Evolutionary conservation across 2,888 invertebrate species (phyloP), one percentile per base, ranked within the genome.

Genomic region (Spisula subtruncata): DNA sequence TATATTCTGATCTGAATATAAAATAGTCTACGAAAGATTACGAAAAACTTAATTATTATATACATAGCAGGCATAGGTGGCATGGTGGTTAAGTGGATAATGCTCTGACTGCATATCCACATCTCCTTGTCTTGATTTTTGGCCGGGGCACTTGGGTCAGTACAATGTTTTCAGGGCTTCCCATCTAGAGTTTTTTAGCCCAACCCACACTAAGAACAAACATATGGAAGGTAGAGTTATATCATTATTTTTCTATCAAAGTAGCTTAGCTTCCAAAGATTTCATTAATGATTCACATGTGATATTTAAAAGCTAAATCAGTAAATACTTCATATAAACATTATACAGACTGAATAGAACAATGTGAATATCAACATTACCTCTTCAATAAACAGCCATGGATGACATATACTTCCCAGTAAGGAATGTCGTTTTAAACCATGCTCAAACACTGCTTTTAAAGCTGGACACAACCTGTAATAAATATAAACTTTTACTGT

Each of bases 321-420:
- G 16, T 14, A 16, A 51, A 16, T 16, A 51, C 25, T 66, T 66
- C 8, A 25, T 66, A 25, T n/a, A 56, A n/a, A n/a, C 60, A 18
- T 20, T 18, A 0, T 60, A n/a, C n/a, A n/a, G n/a, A n/a, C n/a
- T n/a, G n/a, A n/a, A 18, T 56, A 56, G 56, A 56, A n/a, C 56
- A 56, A 18, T 18, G n/a, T 20, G n/a, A 20, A 56, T 4, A 56
- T 51, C 18, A 29, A 46, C 6, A 46, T 81, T 86, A 97, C 97
- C 97, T 99, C 99, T 97, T 99, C 99, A 95, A 99, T 99, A 96
- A 99, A 99, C 48, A 99, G 97, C 99, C 99, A 99, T 0, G 99
- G 99, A 97, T 99, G 99, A 96, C 99, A 99, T 1, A 99, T 98
- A 1, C 99, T 99, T 97, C 98, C 98, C 89, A 99, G 97, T 96